Evolutionary conservation across 2,888 invertebrate species (phyloP).

Genomic region (Aspidapion aeneum): DNA sequence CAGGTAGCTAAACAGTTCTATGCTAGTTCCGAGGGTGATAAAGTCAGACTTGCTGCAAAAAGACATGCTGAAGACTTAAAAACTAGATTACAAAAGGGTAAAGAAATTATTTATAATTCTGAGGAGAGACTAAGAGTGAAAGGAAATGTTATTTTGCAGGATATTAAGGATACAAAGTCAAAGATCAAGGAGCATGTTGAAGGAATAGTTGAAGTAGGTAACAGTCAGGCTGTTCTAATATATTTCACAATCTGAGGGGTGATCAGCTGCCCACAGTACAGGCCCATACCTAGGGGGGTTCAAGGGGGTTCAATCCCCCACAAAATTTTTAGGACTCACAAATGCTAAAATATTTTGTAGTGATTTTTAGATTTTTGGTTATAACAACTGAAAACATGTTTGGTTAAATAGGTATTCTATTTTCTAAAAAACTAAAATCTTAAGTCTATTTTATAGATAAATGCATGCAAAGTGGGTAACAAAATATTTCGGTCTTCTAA

Average conservation of each 20-base stretch:
- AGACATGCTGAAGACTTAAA: conserved; percentile 34
- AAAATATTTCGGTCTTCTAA: no score
- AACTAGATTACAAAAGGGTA: conserved; percentile 55
- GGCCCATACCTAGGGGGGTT: not conserved
- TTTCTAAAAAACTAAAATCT: no score
- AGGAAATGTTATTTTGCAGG: conserved; percentile 63
- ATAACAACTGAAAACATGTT: no score
- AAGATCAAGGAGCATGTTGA: conserved; percentile 71
- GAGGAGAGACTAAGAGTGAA: conserved; percentile 57
- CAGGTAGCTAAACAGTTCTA: not conserved
- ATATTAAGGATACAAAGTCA: conserved; percentile 66
- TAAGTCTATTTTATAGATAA: no score
- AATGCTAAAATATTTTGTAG: no score
- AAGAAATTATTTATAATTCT: conserved; percentile 57
- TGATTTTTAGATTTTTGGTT: no score
- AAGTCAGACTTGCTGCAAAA: conserved; percentile 10
- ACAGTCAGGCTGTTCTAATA: no score
- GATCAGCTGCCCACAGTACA: no score
- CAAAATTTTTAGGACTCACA: no score
- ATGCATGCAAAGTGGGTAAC: no score
- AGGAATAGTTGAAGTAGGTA: conserved; percentile 65
- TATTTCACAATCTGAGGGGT: not conserved
- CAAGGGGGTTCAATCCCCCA: no score
- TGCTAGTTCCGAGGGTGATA: conserved; percentile 9
- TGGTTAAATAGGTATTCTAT: no score